Percentiles rank a stretch among this genome's conserved stretches.
Conservation (phyloP, 2,113 vertebrate genomes). For the Nestor notabilis region DNA sequence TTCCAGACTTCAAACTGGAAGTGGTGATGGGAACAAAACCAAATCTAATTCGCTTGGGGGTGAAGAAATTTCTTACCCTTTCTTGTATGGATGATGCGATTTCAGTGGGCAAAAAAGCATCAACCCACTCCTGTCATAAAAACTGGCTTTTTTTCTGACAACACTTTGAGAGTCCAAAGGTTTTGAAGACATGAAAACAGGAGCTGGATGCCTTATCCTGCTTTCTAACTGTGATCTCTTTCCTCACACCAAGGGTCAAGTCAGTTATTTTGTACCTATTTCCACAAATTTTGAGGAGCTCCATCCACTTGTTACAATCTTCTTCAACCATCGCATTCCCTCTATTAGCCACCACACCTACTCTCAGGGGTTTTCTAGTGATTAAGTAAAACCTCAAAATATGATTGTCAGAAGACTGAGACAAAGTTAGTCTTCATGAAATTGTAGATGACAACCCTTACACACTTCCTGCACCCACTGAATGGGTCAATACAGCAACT, state of each 20-base stretch:
- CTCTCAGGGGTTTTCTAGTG: neutral
- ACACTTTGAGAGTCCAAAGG: neutral
- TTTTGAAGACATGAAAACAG: neutral
- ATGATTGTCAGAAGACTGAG: neutral
- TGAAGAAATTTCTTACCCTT: neutral
- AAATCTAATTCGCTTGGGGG: neutral
- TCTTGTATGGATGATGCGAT: conserved; percentile 17
- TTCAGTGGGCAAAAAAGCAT: neutral
- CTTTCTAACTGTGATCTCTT: neutral
- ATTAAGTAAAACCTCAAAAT: neutral
- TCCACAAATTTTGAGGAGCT: neutral
- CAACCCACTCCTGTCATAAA: neutral
- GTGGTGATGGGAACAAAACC: neutral
- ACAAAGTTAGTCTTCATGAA: neutral
- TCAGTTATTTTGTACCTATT: neutral
- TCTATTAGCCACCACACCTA: neutral
- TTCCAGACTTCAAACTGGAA: neutral
- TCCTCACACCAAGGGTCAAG: neutral
- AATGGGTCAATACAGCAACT: neutral
- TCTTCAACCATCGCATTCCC: neutral
- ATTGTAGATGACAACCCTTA: neutral
- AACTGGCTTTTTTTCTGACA: conserved; percentile 7
- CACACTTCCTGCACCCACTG: neutral
- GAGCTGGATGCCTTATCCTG: neutral
- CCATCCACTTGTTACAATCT: neutral